phyloP scores from a whole-genome alignment of 1,140 invertebrate genomes.

The Trichonephila inaurata region DNA sequence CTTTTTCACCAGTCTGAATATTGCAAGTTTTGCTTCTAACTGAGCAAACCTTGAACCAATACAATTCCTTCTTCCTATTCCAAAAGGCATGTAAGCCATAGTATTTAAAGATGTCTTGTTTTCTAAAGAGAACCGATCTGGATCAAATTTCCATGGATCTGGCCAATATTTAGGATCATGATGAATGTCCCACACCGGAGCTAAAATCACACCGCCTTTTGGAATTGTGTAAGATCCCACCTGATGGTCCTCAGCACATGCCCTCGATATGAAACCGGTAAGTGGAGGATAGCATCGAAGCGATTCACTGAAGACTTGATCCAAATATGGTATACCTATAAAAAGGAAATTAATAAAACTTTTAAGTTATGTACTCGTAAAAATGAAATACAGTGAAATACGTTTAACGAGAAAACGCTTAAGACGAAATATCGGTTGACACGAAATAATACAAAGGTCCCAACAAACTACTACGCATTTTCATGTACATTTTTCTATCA shows the following conservation, averaged over 20 bases:
- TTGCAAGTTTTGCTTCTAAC: constrained; percentile 85
- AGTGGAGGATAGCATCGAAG: constrained; percentile 81
- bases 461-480: too few relatives aligned
- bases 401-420: too few relatives aligned
- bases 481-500: too few relatives aligned
- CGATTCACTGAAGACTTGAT: constrained; percentile 81
- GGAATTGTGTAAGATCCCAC: constrained; percentile 79
- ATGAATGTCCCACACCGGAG: constrained; percentile 81
- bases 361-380: too few relatives aligned
- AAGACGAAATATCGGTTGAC: too few relatives aligned
- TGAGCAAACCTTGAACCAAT: constrained; percentile 86
- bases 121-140: constrained; percentile 80
- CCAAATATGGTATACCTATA: constrained; percentile 80
- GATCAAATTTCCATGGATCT: constrained; percentile 82
- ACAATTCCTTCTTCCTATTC: constrained; percentile 83
- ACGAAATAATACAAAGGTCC: too few relatives aligned
- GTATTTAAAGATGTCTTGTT: constrained; percentile 78
- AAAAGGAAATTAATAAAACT: not conserved
- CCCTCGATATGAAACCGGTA: constrained; percentile 79
- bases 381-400: too few relatives aligned
- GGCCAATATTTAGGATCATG: constrained; percentile 81
- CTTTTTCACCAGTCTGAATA: constrained; percentile 79
- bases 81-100: constrained; percentile 82
- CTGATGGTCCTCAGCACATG: constrained; percentile 77
- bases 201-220: constrained; percentile 80